A percentile compares a stretch with the other conserved stretches of the same genome.
Conservation (phyloP, 2,797 vertebrate genomes). For the Oryzias sinensis region DNA sequence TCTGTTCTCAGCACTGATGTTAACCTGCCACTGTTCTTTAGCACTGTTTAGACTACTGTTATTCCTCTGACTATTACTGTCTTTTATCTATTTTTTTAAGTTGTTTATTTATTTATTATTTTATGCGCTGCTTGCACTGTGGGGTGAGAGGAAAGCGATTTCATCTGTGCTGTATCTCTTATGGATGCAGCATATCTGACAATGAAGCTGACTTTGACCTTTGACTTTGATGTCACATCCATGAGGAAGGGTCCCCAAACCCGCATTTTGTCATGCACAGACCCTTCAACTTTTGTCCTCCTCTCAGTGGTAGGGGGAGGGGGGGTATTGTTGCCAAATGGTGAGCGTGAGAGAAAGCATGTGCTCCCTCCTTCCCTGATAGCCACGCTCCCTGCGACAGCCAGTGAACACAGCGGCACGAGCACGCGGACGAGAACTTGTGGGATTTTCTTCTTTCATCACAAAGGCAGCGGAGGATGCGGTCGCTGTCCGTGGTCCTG, state of each 20-base stretch:
- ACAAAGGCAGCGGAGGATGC: slow-evolving; percentile 69
- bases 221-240: slow-evolving; percentile 91
- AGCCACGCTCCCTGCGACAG: slow-evolving; percentile 58
- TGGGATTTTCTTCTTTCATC: slow-evolving; percentile 28
- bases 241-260: slow-evolving; percentile 58
- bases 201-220: no score
- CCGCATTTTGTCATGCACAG: slow-evolving; percentile 22
- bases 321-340: slow-evolving; percentile 43
- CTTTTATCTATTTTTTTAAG: no score
- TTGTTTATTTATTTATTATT: no score
- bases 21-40: no score
- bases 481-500: slow-evolving; percentile 82
- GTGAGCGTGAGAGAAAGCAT: slow-evolving; percentile 42
- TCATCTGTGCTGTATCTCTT: no score
- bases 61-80: no score
- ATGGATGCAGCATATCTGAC: no score
- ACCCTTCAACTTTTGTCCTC: slow-evolving; percentile 78
- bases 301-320: slow-evolving; percentile 56
- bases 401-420: slow-evolving; percentile 49
- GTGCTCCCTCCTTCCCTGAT: slow-evolving; percentile 46
- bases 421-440: slow-evolving; percentile 68
- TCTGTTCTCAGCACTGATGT: no score
- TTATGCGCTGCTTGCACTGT: no score
- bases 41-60: no score
- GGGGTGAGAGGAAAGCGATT: no score